Percentiles rank a stretch among this genome's conserved stretches.
These are phyloP conservation scores for Heliconius aoede DNA, from an alignment of 2,888 invertebrate genomes.

Conservation along the genomic window DNA sequence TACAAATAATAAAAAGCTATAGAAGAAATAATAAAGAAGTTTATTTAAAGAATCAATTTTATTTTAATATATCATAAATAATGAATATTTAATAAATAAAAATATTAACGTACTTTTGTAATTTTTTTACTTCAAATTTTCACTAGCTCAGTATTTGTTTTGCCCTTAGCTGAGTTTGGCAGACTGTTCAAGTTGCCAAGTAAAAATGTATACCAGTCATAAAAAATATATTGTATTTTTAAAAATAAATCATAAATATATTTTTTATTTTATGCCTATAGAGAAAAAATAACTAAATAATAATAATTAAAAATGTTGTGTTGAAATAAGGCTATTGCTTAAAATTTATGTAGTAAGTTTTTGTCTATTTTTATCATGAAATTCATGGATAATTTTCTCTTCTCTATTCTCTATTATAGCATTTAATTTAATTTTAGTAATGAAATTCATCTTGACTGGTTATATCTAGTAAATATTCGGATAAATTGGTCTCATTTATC, in stretches of 20 bases:
- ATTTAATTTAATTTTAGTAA: too few relatives aligned
- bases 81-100: conserved; percentile 4
- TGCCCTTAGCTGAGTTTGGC: background rate
- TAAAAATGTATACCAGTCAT: background rate
- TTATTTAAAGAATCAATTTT: background rate
- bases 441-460: too few relatives aligned
- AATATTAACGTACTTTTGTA: background rate
- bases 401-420: too few relatives aligned
- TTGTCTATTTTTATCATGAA: too few relatives aligned
- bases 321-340: too few relatives aligned
- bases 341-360: too few relatives aligned
- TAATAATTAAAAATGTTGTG: too few relatives aligned
- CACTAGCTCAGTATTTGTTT: background rate
- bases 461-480: too few relatives aligned
- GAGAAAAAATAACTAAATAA: too few relatives aligned
- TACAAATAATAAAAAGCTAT: background rate
- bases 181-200: background rate
- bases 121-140: conserved; percentile 14
- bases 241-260: background rate
- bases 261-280: background rate
- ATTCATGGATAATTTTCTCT: too few relatives aligned
- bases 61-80: background rate
- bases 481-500: too few relatives aligned
- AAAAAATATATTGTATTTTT: background rate
- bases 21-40: too few relatives aligned